phyloP scores from a whole-genome alignment of 1,140 invertebrate genomes.

The Batillaria attramentaria region DNA sequence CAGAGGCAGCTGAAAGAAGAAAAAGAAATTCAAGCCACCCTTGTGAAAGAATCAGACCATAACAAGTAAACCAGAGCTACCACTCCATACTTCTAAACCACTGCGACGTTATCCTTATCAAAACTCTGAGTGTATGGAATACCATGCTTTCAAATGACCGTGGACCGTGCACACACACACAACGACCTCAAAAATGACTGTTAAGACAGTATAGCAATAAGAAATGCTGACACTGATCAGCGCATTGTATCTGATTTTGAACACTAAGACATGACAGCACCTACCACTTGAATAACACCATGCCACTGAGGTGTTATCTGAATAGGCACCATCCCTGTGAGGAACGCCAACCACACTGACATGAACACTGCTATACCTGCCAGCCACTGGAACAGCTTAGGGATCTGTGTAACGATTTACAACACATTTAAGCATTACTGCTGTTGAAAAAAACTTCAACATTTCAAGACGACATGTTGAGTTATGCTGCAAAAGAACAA shows the following conservation, averaged over 20 bases:
- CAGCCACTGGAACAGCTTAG: conserved; percentile 87
- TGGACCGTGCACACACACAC: too few species aligned
- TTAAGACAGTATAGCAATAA: too few species aligned
- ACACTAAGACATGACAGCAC: conserved; percentile 24
- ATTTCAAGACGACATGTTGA: too few species aligned
- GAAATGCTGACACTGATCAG: too few species aligned
- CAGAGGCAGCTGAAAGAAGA: conserved; percentile 76
- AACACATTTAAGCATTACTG: neutral
- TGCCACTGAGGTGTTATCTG: conserved; percentile 76
- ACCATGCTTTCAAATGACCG: too few species aligned
- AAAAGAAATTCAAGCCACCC: conserved; percentile 68
- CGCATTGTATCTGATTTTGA: too few species aligned
- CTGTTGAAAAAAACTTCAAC: neutral
- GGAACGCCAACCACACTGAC: conserved; percentile 77
- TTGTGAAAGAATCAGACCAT: neutral
- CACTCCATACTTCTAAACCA: too few species aligned
- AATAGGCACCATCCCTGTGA: conserved; percentile 75
- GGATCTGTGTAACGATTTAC: conserved; percentile 55
- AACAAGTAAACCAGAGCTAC: too few species aligned
- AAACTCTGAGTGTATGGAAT: too few species aligned
- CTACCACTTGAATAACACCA: conserved; percentile 73
- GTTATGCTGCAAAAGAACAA: too few species aligned
- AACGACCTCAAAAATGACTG: too few species aligned
- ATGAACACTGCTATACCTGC: conserved; percentile 76
- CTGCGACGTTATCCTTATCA: too few species aligned